These are phyloP conservation scores for Nebria ingens DNA, from an alignment of 1,140 invertebrate species.

Conservation along the genomic window DNA sequence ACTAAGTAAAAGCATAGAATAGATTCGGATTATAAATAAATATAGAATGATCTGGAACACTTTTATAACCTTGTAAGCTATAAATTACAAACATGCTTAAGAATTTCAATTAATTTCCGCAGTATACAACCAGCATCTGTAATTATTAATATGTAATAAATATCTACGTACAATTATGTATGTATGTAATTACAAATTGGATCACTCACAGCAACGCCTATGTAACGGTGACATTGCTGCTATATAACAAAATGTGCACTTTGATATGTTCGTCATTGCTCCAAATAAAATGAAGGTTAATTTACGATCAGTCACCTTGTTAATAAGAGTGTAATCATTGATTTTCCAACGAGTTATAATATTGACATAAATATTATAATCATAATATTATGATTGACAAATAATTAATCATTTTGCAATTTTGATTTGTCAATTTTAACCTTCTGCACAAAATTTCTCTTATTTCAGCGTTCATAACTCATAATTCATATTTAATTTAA, in stretches of 20 bases:
- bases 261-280: background rate
- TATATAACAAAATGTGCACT: background rate
- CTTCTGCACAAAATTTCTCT: too few relatives aligned
- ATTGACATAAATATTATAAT: background rate
- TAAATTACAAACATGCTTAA: background rate
- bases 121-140: background rate
- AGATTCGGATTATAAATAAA: too few relatives aligned
- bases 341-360: background rate
- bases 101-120: background rate
- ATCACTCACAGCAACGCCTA: too few relatives aligned
- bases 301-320: background rate
- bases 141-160: background rate
- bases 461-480: too few relatives aligned
- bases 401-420: too few relatives aligned
- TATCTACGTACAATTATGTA: background rate
- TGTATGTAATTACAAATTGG: too few relatives aligned
- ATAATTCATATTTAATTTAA: too few relatives aligned
- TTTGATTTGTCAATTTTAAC: too few relatives aligned
- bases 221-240: background rate
- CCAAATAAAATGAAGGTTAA: background rate
- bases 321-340: background rate
- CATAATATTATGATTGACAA: background rate
- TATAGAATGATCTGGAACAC: too few relatives aligned
- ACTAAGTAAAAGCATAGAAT: too few relatives aligned
- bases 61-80: background rate